Evolutionary conservation across 2,113 vertebrate genomes (phyloP).

Genomic region (Megaceryle maxima): DNA sequence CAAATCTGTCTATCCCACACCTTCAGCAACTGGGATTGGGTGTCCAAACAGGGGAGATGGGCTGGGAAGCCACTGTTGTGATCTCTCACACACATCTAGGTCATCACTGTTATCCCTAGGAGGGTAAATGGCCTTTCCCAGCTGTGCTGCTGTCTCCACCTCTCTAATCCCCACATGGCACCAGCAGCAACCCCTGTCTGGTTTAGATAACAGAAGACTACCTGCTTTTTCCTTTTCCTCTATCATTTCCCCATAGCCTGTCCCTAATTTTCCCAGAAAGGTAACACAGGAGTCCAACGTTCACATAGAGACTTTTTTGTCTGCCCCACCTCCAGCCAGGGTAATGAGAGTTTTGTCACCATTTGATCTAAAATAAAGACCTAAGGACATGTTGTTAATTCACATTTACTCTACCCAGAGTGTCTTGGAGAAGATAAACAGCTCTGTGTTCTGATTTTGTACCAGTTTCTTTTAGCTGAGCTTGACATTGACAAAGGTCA

Average conservation of each 20-base stretch:
- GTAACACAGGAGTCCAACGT: background rate
- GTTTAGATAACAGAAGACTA: background rate
- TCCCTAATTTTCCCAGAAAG: background rate
- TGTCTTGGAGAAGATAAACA: slow-evolving; percentile 14
- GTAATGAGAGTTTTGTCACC: background rate
- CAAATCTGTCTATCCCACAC: background rate
- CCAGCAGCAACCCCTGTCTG: background rate
- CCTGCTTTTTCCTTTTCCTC: background rate
- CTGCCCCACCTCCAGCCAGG: background rate
- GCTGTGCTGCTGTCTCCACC: background rate
- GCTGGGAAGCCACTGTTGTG: background rate
- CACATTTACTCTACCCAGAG: background rate
- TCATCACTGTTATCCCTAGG: background rate
- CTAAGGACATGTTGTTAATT: background rate
- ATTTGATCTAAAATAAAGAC: background rate
- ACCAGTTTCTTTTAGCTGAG: slow-evolving; percentile 84
- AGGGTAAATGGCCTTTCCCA: background rate
- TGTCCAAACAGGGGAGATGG: background rate
- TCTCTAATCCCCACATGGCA: background rate
- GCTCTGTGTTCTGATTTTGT: slow-evolving; percentile 51
- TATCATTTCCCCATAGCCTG: background rate
- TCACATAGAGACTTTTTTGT: background rate
- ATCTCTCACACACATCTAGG: background rate
- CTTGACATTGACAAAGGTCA: slow-evolving; percentile 75
- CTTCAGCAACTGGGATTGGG: background rate